Base-by-base conservation (phyloP, 2,113 vertebrate genomes). In the Petrocephalus zakoni region DNA sequence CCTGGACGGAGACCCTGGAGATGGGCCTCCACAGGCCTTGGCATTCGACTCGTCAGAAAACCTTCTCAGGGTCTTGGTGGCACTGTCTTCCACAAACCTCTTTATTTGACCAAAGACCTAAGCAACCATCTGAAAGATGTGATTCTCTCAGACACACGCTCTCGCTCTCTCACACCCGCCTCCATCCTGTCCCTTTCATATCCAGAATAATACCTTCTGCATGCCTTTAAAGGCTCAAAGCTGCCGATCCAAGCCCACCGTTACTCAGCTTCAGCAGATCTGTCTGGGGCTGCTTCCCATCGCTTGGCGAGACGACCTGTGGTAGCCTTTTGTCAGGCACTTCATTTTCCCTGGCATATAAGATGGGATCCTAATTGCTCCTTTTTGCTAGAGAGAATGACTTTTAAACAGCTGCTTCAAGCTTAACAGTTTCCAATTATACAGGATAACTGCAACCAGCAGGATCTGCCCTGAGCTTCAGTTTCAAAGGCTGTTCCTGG, bases 401-500 rank as follows among this genome's bases (percentile, higher is more conserved):
- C 87, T 88, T 88, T 81, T 81, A 78, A 81, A 78, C 72, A 37
- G 64, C 87, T 56, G 53, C 86, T 61, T 58, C 49, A 21, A 81
- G 64, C 87, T 88, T 42, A 55, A 81, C 42, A 81, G 25, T 34
- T 15, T 52, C 58, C 72, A 81, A 88, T 81, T 88, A 81, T 53
- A 88, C 64, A 17, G 87, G 29, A 88, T 42, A n/a, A 37, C 22
- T 49, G 46, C 58, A 72, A 47, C 37, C 7, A 64, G 85, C 47
- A 22, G 15, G 3, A 72, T 68, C 21, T 68, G 19, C 61, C 61
- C 86, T 68, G 46, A 72, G 47, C 29, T 52, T 51, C 61, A 51
- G 37, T 52, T 19, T 49, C 61, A 87, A 42, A 87, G 11, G 46
- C 34, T 17, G 56, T 51, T 72, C 46, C 17, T 29, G 21, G 7